Percentiles rank a stretch among this genome's conserved stretches.
Evolutionary conservation across 2,113 vertebrate genomes (phyloP).

Genomic region (Gymnocephalus cernua): DNA sequence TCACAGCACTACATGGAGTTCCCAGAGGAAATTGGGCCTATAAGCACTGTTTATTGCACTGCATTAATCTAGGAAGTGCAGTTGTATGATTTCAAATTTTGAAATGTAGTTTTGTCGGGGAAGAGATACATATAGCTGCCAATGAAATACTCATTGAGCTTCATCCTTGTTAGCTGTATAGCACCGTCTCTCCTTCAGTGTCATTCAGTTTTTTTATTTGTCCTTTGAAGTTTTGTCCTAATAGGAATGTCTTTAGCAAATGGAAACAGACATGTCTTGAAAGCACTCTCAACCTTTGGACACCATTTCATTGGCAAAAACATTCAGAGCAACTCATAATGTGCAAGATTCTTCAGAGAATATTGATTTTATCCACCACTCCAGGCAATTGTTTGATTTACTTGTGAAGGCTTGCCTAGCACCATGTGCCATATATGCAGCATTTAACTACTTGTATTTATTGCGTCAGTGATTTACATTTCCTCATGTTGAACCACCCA

Average conservation of each 20-base stretch:
- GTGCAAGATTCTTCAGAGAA: conserved; percentile 47
- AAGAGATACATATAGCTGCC: conserved; percentile 30
- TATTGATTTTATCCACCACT: conserved; percentile 68
- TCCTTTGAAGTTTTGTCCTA: conserved; percentile 36
- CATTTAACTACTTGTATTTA: conserved; percentile 59
- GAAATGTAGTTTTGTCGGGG: conserved; percentile 38
- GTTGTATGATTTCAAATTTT: conserved; percentile 61
- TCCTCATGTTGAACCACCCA: conserved; percentile 61
- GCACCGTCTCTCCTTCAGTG: not conserved
- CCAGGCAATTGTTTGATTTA: conserved; percentile 63
- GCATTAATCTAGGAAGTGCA: conserved; percentile 67
- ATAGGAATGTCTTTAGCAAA: conserved; percentile 20
- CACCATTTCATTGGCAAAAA: conserved; percentile 41
- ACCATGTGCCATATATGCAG: conserved; percentile 55
- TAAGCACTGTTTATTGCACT: conserved; percentile 76
- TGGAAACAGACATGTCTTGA: conserved; percentile 36
- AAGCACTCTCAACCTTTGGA: conserved; percentile 47
- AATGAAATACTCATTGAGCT: conserved; percentile 31
- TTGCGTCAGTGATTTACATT: conserved; percentile 65
- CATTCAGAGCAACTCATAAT: conserved; percentile 37
- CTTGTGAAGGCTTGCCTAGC: conserved; percentile 37
- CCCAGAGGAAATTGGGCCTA: conserved; percentile 52
- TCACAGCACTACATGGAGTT: conserved; percentile 45
- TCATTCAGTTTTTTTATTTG: conserved; percentile 29
- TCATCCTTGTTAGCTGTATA: not conserved